Evolutionary conservation across 1,140 invertebrate genomes (phyloP), one percentile per base, ranked within the genome.

Genomic region (Cotesia glomerata): DNA sequence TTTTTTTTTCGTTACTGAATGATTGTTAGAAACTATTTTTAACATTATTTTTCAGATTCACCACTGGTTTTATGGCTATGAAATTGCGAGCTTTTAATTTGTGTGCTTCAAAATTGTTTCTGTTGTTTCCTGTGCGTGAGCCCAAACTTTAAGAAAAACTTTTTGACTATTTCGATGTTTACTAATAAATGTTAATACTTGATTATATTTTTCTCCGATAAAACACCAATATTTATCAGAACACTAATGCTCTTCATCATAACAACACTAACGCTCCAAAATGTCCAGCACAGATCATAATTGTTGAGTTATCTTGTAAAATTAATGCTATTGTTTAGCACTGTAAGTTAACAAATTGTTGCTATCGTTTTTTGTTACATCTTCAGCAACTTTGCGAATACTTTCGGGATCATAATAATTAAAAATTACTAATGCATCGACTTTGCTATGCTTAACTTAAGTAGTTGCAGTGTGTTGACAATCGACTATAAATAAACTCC

Each of bases 41-140:
- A 39, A 89, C 88, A 81, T 88, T 86, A 52, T n/a, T 83, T 87
- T 74, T 89, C 89, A 4, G 89, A 88, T 34, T 86, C 86, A 58
- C 82, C 82, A 64, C 84, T 86, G 35, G 78, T 89, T 86, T 90
- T 92, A 81, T 96, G 95, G 66, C 93, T 94, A 84, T 98, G 96
- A 81, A 97, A 94, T 82, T 96, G 93, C 68, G 95, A 88, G 85
- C 94, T n/a, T 95, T 26, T 95, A 90, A 74, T 93, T 93, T 5
- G 95, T 94, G 84, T 98, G 98, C 82, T 98, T 98, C 0, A 98
- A 90, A 85, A 98, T 98, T 16, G 96, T 97, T 87, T 98, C 97
- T 0, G 97, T 97, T 0, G 97, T 98, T 56, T 96, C 90, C 34
- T 97, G 90, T 4, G 97, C 97, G 63, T 98, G 87, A 3, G 97